Percentiles rank a stretch among this genome's conserved stretches.
These are phyloP conservation scores for Cheirogaleus major DNA, from an alignment of 2,797 vertebrate species.

Conservation along the genomic window DNA sequence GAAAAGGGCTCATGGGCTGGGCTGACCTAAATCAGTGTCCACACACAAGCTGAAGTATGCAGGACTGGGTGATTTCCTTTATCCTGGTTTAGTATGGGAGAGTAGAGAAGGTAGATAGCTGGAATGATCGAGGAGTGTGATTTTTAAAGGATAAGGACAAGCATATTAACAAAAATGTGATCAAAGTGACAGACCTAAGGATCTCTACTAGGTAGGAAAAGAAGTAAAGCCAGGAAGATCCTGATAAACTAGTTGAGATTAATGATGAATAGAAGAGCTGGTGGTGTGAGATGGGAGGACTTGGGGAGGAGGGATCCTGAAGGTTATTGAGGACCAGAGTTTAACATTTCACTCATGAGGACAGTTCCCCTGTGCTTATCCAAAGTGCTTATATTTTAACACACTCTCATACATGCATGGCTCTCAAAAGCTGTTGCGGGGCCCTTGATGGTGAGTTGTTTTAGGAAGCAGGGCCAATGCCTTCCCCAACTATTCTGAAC, in stretches of 20 bases:
- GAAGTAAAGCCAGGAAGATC: not conserved
- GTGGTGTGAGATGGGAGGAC: not conserved
- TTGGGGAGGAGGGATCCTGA: not conserved
- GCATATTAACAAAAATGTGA: not conserved
- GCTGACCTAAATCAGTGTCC: not conserved
- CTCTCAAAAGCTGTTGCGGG: not conserved
- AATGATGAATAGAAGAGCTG: not conserved
- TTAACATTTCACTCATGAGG: not conserved
- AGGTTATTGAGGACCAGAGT: not conserved
- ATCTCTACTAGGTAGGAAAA: not conserved
- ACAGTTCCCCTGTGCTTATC: not conserved
- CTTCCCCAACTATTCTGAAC: not conserved
- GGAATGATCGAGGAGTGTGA: not conserved
- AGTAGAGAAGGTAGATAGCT: not conserved
- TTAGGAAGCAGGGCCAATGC: not conserved
- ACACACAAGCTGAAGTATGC: not conserved
- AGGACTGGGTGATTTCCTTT: not conserved
- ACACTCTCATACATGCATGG: not conserved
- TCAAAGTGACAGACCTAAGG: not conserved
- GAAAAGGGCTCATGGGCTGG: not conserved
- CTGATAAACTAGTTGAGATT: not conserved
- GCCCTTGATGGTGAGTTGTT: not conserved
- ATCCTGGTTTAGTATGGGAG: not conserved
- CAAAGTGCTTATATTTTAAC: not conserved
- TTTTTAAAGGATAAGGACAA: not conserved